Percentiles rank a stretch among this genome's conserved stretches.
These are phyloP conservation scores for Escarpia spicata DNA, from an alignment of 2,888 invertebrate genomes.

Conservation along the genomic window DNA sequence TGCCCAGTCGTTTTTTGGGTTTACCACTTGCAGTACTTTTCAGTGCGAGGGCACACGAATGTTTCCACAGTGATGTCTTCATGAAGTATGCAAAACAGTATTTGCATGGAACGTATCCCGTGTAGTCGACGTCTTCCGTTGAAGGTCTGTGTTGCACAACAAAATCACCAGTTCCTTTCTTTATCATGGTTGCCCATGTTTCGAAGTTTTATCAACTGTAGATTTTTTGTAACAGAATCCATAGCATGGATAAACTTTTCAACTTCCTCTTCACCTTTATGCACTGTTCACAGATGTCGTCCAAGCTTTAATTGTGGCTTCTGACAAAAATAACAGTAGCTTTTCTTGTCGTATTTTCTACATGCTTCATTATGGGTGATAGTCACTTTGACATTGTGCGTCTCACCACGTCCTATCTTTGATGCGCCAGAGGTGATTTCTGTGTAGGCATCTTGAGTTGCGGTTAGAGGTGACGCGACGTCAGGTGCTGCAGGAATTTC, in stretches of 20 bases:
- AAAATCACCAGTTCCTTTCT: background rate
- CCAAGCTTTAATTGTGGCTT: too few species aligned
- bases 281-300: background rate
- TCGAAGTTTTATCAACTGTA: slow-evolving; percentile 8
- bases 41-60: background rate
- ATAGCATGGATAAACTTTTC: background rate
- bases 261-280: background rate
- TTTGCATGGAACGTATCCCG: background rate
- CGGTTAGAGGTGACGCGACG: background rate
- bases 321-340: background rate
- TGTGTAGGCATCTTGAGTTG: background rate
- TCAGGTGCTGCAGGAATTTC: background rate
- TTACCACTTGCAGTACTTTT: background rate
- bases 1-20: background rate
- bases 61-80: slow-evolving; percentile 14
- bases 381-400: background rate
- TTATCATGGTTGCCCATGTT: slow-evolving; percentile 6
- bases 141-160: background rate
- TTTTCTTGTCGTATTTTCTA: slow-evolving; percentile 14
- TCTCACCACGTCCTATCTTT: background rate
- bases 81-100: background rate
- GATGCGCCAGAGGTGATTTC: background rate
- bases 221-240: background rate
- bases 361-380: background rate
- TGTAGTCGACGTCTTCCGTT: background rate